Evolutionary conservation across 2,888 invertebrate species (phyloP).

Genomic region (Fissipunctia ypsillon): DNA sequence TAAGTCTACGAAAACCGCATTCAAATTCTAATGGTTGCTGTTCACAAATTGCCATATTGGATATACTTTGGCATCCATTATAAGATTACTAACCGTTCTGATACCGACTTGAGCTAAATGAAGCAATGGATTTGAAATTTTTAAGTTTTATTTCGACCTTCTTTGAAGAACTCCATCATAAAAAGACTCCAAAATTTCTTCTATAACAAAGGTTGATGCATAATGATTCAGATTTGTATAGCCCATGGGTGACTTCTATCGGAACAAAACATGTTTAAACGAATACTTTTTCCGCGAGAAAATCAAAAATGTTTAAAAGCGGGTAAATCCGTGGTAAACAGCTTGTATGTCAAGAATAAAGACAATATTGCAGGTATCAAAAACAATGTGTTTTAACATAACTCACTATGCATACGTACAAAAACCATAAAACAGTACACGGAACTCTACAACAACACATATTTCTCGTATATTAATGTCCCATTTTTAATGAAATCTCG

Average conservation of each 20-base stretch:
- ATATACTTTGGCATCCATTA: constrained; percentile 15
- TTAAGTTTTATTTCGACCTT: background rate
- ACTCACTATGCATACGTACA: constrained; percentile 3
- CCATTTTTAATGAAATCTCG: constrained; percentile 42
- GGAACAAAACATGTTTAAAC: background rate
- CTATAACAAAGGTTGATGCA: background rate
- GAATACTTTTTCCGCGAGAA: background rate
- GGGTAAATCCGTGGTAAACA: background rate
- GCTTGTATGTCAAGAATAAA: too few species aligned
- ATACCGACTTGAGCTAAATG: constrained; percentile 9
- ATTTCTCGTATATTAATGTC: background rate
- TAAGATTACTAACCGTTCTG: constrained; percentile 5
- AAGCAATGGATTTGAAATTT: background rate
- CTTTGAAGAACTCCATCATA: background rate
- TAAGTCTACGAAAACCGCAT: constrained; percentile 27
- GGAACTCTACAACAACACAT: background rate
- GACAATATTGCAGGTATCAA: too few species aligned
- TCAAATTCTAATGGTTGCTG: constrained; percentile 12
- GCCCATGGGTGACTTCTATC: background rate
- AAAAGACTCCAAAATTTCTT: background rate
- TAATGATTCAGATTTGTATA: background rate
- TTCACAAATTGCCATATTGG: constrained; percentile 38
- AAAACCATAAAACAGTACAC: background rate
- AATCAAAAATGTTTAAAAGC: background rate
- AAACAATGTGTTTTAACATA: background rate